Evolutionary conservation across 2,888 invertebrate genomes (phyloP).

Genomic region (Rotaria socialis): DNA sequence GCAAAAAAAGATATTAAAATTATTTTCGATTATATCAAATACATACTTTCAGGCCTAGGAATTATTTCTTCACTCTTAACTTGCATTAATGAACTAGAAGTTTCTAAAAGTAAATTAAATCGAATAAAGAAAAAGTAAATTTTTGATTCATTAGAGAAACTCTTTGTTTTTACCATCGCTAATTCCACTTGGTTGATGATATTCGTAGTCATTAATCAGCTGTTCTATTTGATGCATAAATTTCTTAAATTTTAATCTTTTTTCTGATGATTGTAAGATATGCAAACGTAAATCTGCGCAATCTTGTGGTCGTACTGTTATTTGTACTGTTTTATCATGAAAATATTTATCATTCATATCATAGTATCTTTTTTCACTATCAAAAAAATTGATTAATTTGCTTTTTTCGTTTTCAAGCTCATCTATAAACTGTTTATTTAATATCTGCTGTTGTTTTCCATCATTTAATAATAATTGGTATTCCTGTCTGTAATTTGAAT

Average conservation of each 20-base stretch:
- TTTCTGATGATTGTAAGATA: background rate
- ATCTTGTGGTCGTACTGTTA: background rate
- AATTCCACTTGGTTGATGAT: background rate
- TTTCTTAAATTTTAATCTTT: background rate
- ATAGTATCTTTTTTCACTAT: background rate
- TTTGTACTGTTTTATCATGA: background rate
- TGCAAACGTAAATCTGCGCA: background rate
- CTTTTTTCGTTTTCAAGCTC: background rate
- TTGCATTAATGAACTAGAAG: background rate
- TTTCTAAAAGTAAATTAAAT: background rate
- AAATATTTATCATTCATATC: background rate
- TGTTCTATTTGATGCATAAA: background rate
- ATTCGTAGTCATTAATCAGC: background rate
- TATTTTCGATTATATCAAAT: background rate
- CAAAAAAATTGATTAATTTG: background rate
- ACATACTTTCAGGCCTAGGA: background rate
- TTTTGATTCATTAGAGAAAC: background rate
- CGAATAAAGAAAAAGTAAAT: background rate
- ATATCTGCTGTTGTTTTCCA: background rate
- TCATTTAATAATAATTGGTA: background rate
- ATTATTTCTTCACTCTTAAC: background rate
- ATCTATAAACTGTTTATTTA: slow-evolving; percentile 8
- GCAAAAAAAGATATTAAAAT: background rate
- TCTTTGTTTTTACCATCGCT: background rate
- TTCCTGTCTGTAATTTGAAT: background rate